These are phyloP conservation scores for Hormaphis cornu DNA, from an alignment of 1,140 invertebrate species.

Conservation along the genomic window DNA sequence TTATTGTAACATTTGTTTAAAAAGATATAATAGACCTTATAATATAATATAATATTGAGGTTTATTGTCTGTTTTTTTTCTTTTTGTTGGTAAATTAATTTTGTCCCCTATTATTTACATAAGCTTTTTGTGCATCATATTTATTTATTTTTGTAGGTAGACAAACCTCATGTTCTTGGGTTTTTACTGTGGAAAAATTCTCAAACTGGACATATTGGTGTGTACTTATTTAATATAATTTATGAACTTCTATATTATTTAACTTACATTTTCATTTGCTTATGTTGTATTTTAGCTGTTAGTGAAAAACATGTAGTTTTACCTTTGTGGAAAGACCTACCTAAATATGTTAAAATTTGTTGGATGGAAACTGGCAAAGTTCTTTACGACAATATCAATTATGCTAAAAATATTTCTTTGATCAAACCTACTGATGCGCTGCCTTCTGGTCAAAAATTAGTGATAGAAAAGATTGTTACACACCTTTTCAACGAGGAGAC, in stretches of 20 bases:
- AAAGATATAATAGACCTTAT: no score
- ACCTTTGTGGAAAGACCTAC: constrained; percentile 70
- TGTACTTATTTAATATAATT: no score
- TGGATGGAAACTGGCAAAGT: constrained; percentile 70
- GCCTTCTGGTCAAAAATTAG: constrained; percentile 47
- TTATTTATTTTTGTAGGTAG: constrained; percentile 49
- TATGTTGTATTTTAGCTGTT: constrained; percentile 38
- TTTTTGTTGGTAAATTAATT: no score
- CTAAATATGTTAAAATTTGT: constrained; percentile 55
- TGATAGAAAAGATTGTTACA: constrained; percentile 67
- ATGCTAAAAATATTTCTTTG: neutral
- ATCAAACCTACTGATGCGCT: constrained; percentile 43
- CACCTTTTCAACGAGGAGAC: constrained; percentile 67
- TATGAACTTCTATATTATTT: no score
- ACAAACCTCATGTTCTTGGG: constrained; percentile 71
- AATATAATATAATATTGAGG: no score
- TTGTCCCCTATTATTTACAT: no score
- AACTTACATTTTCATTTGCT: no score
- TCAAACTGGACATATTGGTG: constrained; percentile 39
- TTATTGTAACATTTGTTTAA: no score
- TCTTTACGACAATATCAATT: constrained; percentile 40
- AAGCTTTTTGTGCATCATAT: constrained; percentile 21
- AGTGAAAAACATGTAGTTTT: constrained; percentile 62
- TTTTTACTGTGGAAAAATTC: constrained; percentile 71
- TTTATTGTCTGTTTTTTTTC: no score